phyloP scores from a whole-genome alignment of 2,888 invertebrate species.

The Lasiommata megera region DNA sequence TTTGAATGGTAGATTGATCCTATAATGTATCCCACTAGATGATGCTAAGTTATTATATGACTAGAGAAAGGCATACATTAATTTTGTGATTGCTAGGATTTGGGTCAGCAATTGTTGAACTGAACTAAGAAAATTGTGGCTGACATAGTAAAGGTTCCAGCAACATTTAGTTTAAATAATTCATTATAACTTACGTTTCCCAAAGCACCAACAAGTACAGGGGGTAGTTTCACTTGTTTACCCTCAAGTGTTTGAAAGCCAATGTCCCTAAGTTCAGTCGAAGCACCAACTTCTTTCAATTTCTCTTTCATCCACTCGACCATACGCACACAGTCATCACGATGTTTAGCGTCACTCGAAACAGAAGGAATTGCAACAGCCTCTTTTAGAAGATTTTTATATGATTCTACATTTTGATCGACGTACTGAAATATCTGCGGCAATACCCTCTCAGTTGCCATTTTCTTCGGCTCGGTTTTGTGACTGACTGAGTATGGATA shows the following conservation, averaged over 20 bases:
- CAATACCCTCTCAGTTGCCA: constrained; percentile 61
- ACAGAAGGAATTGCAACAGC: constrained; percentile 97
- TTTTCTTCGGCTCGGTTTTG: constrained; percentile 48
- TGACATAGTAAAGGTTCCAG: too few relatives aligned
- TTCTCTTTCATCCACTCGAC: constrained; percentile 89
- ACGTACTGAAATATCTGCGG: constrained; percentile 85
- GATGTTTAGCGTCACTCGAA: constrained; percentile 93
- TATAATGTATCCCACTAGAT: too few relatives aligned
- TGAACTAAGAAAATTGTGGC: too few relatives aligned
- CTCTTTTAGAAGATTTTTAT: constrained; percentile 89
- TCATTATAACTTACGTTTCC: constrained; percentile 80
- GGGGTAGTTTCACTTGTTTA: constrained; percentile 88
- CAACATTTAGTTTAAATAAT: neutral
- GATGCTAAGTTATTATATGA: too few relatives aligned
- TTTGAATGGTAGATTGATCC: too few relatives aligned
- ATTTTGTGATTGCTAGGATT: too few relatives aligned
- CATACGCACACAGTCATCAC: constrained; percentile 92
- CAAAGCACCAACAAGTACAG: constrained; percentile 89
- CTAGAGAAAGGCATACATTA: too few relatives aligned
- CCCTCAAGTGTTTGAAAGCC: constrained; percentile 90
- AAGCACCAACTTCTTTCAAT: constrained; percentile 86
- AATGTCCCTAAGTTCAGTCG: constrained; percentile 86
- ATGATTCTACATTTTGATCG: constrained; percentile 87
- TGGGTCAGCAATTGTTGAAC: too few relatives aligned
- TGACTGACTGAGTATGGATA: constrained; percentile 45